Evolutionary conservation across 2,797 vertebrate genomes (phyloP).

Genomic region (Squalus acanthias): DNA sequence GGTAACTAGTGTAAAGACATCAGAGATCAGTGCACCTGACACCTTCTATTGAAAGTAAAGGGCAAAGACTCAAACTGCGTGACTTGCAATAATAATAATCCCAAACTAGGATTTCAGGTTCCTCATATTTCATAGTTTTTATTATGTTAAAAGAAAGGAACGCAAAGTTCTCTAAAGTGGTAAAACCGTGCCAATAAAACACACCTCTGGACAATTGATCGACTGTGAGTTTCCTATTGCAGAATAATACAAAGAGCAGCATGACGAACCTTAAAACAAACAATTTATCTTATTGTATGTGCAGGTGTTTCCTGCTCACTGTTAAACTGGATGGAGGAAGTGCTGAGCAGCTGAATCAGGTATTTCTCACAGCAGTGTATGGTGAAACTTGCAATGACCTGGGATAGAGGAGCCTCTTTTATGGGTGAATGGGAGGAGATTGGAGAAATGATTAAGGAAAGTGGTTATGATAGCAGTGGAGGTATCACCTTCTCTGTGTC

Average conservation of each 20-base stretch:
- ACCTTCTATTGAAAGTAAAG: neutral
- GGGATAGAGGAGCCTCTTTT: neutral
- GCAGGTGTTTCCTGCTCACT: neutral
- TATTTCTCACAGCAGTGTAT: neutral
- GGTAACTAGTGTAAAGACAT: too few relatives aligned
- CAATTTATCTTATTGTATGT: neutral
- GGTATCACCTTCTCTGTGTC: neutral
- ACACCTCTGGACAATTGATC: neutral
- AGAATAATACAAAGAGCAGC: neutral
- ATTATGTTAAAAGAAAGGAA: neutral
- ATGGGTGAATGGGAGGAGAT: neutral
- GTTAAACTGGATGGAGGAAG: neutral
- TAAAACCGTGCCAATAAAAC: neutral
- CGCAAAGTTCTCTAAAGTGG: neutral
- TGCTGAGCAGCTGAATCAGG: neutral
- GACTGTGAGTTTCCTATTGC: neutral
- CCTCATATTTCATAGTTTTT: neutral
- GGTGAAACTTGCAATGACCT: neutral
- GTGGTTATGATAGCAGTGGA: neutral
- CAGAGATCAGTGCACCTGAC: neutral
- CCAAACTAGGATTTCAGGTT: conserved; percentile 16
- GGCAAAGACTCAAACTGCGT: neutral
- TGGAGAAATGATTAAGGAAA: neutral
- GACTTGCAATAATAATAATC: neutral
- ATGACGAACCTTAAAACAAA: neutral